phyloP scores from a whole-genome alignment of 2,797 vertebrate genomes.

The Neoniphon sammara region DNA sequence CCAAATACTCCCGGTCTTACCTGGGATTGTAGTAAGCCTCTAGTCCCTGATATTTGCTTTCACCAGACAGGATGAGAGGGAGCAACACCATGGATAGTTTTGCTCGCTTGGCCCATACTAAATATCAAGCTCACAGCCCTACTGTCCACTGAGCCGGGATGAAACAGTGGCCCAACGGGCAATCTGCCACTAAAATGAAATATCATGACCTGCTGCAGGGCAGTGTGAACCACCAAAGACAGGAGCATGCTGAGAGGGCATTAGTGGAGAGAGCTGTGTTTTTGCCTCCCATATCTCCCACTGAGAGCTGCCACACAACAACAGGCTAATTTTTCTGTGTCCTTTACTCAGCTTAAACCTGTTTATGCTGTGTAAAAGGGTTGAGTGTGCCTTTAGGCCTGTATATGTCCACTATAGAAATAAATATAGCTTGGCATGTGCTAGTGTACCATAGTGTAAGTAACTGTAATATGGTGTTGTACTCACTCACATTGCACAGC shows the following conservation, averaged over 20 bases:
- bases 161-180: slow-evolving; percentile 69
- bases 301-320: slow-evolving; percentile 45
- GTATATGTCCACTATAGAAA: background rate
- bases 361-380: slow-evolving; percentile 13
- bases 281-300: slow-evolving; percentile 59
- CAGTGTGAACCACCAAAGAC: slow-evolving; percentile 48
- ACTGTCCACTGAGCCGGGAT: slow-evolving; percentile 60
- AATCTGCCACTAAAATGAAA: slow-evolving; percentile 70
- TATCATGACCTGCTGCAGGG: slow-evolving; percentile 70
- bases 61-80: slow-evolving; percentile 19
- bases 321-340: slow-evolving; percentile 37
- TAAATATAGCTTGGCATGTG: background rate
- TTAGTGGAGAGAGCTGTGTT: slow-evolving; percentile 68
- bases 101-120: slow-evolving; percentile 63
- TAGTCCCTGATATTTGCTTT: slow-evolving; percentile 28
- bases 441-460: background rate
- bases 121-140: slow-evolving; percentile 69
- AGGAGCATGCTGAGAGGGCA: slow-evolving; percentile 70
- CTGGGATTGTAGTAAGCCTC: slow-evolving; percentile 32
- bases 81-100: slow-evolving; percentile 50
- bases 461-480: background rate
- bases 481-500: background rate
- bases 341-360: slow-evolving; percentile 40
- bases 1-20: slow-evolving; percentile 19
- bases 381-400: background rate